phyloP scores from a whole-genome alignment of 2,113 vertebrate genomes.

The Egretta garzetta region DNA sequence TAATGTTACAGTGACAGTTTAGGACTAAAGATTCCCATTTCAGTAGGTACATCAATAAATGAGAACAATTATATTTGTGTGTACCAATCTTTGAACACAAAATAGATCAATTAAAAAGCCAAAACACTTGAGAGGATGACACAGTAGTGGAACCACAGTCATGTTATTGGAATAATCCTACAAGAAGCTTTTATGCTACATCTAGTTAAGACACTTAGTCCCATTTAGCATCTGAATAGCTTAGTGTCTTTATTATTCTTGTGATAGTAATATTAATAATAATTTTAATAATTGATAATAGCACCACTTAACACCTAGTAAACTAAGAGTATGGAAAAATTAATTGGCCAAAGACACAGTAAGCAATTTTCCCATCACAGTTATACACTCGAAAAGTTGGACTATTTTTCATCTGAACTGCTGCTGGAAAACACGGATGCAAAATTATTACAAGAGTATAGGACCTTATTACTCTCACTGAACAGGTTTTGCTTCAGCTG shows the following conservation, averaged over 20 bases:
- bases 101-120: not conserved
- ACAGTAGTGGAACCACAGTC: not conserved
- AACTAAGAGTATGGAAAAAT: not conserved
- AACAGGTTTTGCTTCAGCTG: not conserved
- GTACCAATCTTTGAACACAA: not conserved
- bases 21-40: not conserved
- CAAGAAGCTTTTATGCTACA: not conserved
- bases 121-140: not conserved
- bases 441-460: not conserved
- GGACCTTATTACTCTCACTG: not conserved
- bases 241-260: not conserved
- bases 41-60: not conserved
- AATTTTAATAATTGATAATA: not conserved
- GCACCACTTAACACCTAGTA: not conserved
- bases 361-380: not conserved
- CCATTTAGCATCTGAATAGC: not conserved
- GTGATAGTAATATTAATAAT: not conserved
- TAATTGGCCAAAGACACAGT: not conserved
- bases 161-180: not conserved
- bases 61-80: not conserved
- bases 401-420: not conserved
- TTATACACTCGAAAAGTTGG: not conserved
- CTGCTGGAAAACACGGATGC: not conserved
- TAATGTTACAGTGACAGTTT: not conserved
- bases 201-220: not conserved